Conservation (phyloP, 2,113 vertebrate genomes). For the Maccullochella peelii region DNA sequence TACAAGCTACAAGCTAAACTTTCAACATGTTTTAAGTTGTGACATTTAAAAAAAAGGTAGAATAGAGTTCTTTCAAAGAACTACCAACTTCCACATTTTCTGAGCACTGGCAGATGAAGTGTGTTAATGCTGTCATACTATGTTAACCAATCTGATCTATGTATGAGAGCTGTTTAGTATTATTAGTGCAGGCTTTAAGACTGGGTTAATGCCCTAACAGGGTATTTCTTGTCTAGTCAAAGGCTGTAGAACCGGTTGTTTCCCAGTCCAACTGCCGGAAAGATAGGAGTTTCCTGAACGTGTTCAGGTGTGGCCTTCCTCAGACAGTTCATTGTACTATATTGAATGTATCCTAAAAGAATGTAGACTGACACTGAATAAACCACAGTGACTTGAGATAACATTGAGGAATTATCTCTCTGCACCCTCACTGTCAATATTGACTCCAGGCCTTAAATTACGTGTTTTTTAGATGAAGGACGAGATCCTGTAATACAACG, state of each 20-base stretch:
- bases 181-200: background rate
- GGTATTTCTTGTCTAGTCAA: constrained; percentile 39
- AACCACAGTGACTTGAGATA: constrained; percentile 44
- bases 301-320: constrained; percentile 78
- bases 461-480: background rate
- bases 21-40: constrained; percentile 14
- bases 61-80: background rate
- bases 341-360: constrained; percentile 42
- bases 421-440: constrained; percentile 48
- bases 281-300: constrained; percentile 74
- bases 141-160: background rate
- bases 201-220: constrained; percentile 11
- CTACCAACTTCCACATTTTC: constrained; percentile 27
- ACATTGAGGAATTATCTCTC: constrained; percentile 43
- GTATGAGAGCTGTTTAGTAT: background rate
- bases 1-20: background rate
- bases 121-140: background rate
- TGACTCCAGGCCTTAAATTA: constrained; percentile 37
- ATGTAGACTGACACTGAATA: constrained; percentile 29
- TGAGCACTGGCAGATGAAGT: background rate
- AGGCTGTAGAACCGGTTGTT: constrained; percentile 71
- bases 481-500: background rate
- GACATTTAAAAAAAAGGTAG: background rate
- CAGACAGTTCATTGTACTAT: constrained; percentile 49
- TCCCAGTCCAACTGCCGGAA: constrained; percentile 58